A percentile compares a stretch with the other conserved stretches of the same genome.
phyloP scores from a whole-genome alignment of 2,797 vertebrate species.

The Thunnus albacares region DNA sequence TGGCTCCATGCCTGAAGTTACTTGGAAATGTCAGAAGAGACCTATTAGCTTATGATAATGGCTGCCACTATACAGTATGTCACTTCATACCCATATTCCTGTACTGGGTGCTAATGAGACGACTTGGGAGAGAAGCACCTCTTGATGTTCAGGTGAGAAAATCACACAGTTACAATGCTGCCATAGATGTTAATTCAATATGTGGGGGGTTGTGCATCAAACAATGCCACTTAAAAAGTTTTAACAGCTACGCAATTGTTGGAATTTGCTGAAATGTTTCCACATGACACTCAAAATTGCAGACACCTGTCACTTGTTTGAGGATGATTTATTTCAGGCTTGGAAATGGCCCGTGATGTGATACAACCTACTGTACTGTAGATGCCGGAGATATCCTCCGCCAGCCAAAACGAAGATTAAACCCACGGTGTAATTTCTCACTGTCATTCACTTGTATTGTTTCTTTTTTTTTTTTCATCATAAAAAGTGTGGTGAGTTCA shows the following conservation, averaged over 20 bases:
- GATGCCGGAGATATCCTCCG: constrained; percentile 48
- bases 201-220: constrained; percentile 3
- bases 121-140: constrained; percentile 66
- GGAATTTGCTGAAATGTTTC: constrained; percentile 30
- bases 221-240: constrained; percentile 32
- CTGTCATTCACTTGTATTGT: constrained; percentile 59
- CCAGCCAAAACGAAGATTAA: constrained; percentile 57
- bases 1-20: constrained; percentile 71
- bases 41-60: constrained; percentile 83
- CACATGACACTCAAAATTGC: constrained; percentile 9
- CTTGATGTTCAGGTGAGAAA: constrained; percentile 77
- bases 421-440: constrained; percentile 64
- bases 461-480: constrained; percentile 20
- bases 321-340: constrained; percentile 53
- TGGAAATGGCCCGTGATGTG: constrained; percentile 28
- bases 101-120: constrained; percentile 78
- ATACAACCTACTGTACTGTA: constrained; percentile 48
- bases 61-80: constrained; percentile 72
- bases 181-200: constrained; percentile 46
- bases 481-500: constrained; percentile 59
- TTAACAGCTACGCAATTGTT: constrained; percentile 26
- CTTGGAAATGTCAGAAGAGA: constrained; percentile 77
- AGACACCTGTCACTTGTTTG: constrained; percentile 36
- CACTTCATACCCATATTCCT: constrained; percentile 68
- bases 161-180: constrained; percentile 46